These are phyloP conservation scores for Sphaerodactylus townsendi DNA, from an alignment of 2,113 vertebrate genomes.

Conservation along the genomic window DNA sequence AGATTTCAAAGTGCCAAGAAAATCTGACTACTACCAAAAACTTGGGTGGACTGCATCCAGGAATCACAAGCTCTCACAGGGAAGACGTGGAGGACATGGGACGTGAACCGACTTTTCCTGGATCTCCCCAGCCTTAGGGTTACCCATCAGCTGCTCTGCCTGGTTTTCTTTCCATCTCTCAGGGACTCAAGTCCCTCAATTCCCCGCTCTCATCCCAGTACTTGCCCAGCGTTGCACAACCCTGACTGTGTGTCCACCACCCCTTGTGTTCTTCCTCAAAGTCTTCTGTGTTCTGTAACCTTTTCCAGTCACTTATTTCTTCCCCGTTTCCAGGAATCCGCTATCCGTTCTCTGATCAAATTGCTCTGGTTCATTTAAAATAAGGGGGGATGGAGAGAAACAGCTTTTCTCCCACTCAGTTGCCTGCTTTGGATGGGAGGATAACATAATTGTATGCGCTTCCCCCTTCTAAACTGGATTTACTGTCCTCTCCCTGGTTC, in stretches of 20 bases:
- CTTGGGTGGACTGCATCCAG: neutral
- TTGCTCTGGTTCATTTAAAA: neutral
- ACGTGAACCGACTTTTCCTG: neutral
- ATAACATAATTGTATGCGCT: neutral
- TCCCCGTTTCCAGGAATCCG: neutral
- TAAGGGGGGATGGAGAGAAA: neutral
- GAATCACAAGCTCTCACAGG: neutral
- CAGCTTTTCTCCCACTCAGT: neutral
- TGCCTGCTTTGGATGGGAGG: neutral
- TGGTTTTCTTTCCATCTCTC: neutral
- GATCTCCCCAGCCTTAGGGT: neutral
- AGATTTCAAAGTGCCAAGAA: neutral
- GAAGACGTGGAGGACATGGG: neutral
- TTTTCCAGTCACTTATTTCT: neutral
- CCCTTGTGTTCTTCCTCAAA: neutral
- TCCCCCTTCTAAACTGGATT: constrained; percentile 52
- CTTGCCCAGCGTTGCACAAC: neutral
- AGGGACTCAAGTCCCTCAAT: neutral
- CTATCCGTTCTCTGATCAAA: neutral
- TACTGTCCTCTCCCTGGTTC: constrained; percentile 47
- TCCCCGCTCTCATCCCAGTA: neutral
- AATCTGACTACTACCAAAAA: neutral
- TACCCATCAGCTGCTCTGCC: neutral
- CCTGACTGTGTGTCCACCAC: neutral
- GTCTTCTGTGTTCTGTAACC: neutral